Percentiles rank a stretch among this genome's conserved stretches.
phyloP scores from a whole-genome alignment of 2,797 vertebrate species.

The Pelodytes ibericus region DNA sequence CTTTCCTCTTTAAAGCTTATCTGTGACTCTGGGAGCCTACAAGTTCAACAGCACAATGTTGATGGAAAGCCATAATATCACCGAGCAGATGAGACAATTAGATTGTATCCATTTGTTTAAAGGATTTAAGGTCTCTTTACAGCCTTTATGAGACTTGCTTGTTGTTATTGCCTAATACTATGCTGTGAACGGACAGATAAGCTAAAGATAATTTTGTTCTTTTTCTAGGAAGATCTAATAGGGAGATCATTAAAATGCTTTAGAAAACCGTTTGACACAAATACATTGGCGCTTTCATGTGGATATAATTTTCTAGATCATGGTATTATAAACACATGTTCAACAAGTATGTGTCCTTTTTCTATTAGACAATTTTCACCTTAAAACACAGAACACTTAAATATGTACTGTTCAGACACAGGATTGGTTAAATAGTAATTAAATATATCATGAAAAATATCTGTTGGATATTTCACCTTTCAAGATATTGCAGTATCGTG shows the following conservation, averaged over 20 bases:
- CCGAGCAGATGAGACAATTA: conserved; percentile 73
- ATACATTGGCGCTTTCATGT: background rate
- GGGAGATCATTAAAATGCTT: conserved; percentile 12
- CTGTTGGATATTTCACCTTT: background rate
- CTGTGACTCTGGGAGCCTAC: conserved; percentile 63
- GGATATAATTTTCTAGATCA: conserved; percentile 1
- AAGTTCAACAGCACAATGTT: conserved; percentile 65
- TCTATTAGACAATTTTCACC: background rate
- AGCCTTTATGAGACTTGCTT: conserved; percentile 61
- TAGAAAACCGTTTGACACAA: background rate
- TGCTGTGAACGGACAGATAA: conserved; percentile 66
- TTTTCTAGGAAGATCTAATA: conserved; percentile 12
- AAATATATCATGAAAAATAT: background rate
- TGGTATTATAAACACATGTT: background rate
- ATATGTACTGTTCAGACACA: background rate
- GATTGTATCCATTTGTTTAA: conserved; percentile 75
- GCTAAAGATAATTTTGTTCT: conserved; percentile 58
- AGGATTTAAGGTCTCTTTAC: conserved; percentile 70
- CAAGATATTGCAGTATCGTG: background rate
- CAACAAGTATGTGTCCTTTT: background rate
- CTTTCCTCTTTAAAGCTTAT: conserved; percentile 69
- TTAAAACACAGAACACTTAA: background rate
- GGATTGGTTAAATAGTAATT: background rate
- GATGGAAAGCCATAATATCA: conserved; percentile 64
- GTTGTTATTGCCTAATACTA: conserved; percentile 65